Conservation (phyloP, 2,797 vertebrate genomes). For the Sarcoramphus papa region DNA sequence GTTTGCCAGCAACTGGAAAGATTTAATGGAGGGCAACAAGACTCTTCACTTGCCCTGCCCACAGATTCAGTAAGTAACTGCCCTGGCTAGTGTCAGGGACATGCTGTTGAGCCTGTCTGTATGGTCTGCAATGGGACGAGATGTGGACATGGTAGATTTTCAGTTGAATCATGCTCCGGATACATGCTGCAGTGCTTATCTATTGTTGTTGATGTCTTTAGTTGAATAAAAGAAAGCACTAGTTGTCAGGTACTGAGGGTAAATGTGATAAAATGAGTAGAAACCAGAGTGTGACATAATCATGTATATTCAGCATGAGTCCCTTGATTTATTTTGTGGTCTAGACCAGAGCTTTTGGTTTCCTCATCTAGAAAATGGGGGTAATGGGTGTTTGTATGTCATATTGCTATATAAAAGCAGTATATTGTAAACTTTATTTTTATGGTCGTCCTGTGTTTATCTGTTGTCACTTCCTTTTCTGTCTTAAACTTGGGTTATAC, state of each 20-base stretch:
- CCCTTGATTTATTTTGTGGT: neutral
- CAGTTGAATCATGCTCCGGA: neutral
- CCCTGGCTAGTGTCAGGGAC: neutral
- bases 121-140: neutral
- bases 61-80: neutral
- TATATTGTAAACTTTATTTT: neutral
- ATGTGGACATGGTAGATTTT: neutral
- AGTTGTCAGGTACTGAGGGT: slow-evolving; percentile 15
- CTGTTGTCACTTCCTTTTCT: neutral
- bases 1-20: neutral
- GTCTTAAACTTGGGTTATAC: neutral
- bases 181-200: neutral
- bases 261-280: neutral
- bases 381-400: neutral
- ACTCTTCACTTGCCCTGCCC: neutral
- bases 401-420: neutral
- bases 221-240: slow-evolving; percentile 56
- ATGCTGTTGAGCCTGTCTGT: neutral
- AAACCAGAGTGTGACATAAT: neutral
- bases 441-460: neutral
- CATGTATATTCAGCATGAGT: neutral
- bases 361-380: neutral
- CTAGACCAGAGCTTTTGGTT: neutral
- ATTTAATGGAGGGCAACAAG: neutral
- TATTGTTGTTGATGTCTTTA: slow-evolving; percentile 55